Evolutionary conservation across 2,797 vertebrate species (phyloP).

Genomic region (Benthosema pterotum): DNA sequence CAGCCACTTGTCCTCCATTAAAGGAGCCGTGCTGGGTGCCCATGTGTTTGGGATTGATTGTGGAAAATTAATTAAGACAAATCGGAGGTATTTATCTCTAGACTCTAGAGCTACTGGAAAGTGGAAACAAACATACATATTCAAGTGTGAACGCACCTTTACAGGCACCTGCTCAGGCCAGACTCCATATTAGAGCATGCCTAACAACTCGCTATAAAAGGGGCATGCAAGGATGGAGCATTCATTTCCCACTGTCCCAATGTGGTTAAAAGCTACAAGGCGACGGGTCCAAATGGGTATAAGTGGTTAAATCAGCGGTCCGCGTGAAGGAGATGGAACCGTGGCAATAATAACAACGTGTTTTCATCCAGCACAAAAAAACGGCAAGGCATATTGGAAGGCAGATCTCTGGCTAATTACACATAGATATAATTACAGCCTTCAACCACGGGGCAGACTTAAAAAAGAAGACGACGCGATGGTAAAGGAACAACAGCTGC

Average conservation of each 20-base stretch:
- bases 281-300: no score
- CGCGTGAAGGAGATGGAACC: slow-evolving; percentile 7
- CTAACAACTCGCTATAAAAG: no score
- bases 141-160: no score
- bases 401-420: slow-evolving; percentile 63
- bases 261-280: no score
- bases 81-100: no score
- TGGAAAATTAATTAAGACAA: slow-evolving; percentile 36
- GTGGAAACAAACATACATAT: no score
- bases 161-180: no score
- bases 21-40: slow-evolving; percentile 16
- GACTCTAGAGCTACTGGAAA: no score
- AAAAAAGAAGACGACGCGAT: slow-evolving; percentile 40
- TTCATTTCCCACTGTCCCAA: no score
- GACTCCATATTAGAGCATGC: no score
- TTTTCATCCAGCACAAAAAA: slow-evolving; percentile 8
- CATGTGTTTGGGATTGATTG: slow-evolving; percentile 31
- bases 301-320: slow-evolving; percentile 28
- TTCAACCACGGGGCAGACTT: slow-evolving; percentile 47
- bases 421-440: slow-evolving; percentile 63
- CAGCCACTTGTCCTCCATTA: slow-evolving; percentile 47
- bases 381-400: slow-evolving; percentile 39
- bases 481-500: slow-evolving; percentile 26
- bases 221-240: no score
- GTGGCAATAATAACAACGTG: slow-evolving; percentile 28